These are phyloP conservation scores for Oreotrochilus melanogaster DNA, from an alignment of 2,113 vertebrate genomes.

Conservation along the genomic window DNA sequence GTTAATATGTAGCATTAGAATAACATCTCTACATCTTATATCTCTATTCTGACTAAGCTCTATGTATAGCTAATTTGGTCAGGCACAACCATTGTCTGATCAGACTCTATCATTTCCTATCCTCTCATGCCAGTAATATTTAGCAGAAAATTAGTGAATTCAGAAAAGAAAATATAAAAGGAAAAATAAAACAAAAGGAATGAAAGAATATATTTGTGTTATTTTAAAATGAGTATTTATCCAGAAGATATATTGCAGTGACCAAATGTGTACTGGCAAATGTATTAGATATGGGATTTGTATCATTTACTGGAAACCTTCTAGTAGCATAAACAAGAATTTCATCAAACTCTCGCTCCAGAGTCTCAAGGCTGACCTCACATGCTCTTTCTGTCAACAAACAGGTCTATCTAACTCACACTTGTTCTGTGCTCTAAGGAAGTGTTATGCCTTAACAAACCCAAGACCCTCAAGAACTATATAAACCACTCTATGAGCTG, in stretches of 20 bases:
- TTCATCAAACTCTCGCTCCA: conserved; percentile 13
- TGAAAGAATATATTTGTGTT: not conserved
- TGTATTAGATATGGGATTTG: not conserved
- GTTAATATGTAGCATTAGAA: not conserved
- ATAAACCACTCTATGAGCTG: not conserved
- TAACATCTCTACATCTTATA: not conserved
- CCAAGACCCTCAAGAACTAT: not conserved
- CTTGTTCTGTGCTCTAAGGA: rapidly evolving
- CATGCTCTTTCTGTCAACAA: conserved; percentile 21
- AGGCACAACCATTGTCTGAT: not conserved
- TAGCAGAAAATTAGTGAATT: not conserved
- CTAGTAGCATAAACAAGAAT: conserved; percentile 1
- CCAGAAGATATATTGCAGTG: not conserved
- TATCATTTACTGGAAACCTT: conserved; percentile 26
- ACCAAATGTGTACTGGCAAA: not conserved
- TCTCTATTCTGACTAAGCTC: not conserved
- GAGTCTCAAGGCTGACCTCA: conserved; percentile 20
- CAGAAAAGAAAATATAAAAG: not conserved
- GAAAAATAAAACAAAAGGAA: no score
- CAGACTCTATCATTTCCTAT: not conserved
- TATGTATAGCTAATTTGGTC: not conserved
- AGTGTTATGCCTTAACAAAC: not conserved
- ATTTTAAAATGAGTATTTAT: not conserved
- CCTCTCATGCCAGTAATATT: not conserved
- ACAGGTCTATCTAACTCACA: not conserved